phyloP scores from a whole-genome alignment of 1,140 invertebrate genomes.

The Carposina sasakii region DNA sequence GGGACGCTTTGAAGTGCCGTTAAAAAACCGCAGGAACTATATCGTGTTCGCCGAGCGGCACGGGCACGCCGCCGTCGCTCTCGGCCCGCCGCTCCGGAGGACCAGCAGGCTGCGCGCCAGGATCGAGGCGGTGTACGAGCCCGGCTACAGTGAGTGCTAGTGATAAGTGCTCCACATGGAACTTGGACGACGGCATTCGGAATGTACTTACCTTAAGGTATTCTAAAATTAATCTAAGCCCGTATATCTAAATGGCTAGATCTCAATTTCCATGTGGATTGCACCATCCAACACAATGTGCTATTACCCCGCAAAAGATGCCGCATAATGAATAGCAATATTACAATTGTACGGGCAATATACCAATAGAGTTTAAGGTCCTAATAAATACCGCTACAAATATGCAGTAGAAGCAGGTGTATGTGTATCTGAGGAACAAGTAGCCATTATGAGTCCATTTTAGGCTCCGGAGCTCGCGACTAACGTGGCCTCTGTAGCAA shows the following conservation, averaged over 20 bases:
- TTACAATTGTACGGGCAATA: too few relatives aligned
- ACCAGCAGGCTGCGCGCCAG: slow-evolving; percentile 54
- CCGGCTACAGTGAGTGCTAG: slow-evolving; percentile 64
- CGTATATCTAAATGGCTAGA: too few relatives aligned
- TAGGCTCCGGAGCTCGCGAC: slow-evolving; percentile 48
- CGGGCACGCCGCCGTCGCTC: slow-evolving; percentile 56
- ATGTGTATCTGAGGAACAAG: slow-evolving; percentile 60
- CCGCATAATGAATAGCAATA: too few relatives aligned
- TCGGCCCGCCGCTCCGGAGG: slow-evolving; percentile 56
- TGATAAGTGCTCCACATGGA: slow-evolving; percentile 39
- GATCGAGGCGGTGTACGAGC: slow-evolving; percentile 62
- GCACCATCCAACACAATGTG: too few relatives aligned
- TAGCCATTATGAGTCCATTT: slow-evolving; percentile 67
- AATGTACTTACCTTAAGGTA: too few relatives aligned
- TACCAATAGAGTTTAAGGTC: slow-evolving; percentile 29
- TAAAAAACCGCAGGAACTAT: slow-evolving; percentile 60
- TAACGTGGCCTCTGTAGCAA: slow-evolving; percentile 46
- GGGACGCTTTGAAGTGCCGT: slow-evolving; percentile 62
- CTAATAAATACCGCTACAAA: slow-evolving; percentile 55
- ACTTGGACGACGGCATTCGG: too few relatives aligned
- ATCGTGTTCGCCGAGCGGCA: slow-evolving; percentile 64
- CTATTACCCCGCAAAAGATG: too few relatives aligned
- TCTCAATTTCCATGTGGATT: slow-evolving; percentile 35
- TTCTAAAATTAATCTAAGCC: too few relatives aligned
- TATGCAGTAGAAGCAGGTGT: slow-evolving; percentile 53